A percentile compares a stretch with the other conserved stretches of the same genome.
phyloP scores from a whole-genome alignment of 2,113 vertebrate genomes.

The Silurus glanis region DNA sequence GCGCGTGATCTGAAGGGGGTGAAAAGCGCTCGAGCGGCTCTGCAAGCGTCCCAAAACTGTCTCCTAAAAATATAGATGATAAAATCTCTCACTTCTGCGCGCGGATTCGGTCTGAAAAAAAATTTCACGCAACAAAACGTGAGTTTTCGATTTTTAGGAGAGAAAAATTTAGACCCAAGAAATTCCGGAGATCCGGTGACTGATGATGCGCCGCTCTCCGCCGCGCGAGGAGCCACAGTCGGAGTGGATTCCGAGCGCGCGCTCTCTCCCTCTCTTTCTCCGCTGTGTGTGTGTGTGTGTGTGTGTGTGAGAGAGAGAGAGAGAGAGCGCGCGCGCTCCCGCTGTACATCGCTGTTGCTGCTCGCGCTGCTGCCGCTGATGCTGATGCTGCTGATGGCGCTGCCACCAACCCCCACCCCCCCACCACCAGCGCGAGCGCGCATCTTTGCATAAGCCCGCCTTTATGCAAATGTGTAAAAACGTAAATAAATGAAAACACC shows the following conservation, averaged over 20 bases:
- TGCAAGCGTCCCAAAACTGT: background rate
- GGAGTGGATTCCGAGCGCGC: conserved; percentile 23
- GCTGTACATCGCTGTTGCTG: conserved; percentile 7
- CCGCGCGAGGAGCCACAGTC: conserved; percentile 31
- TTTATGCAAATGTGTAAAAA: background rate
- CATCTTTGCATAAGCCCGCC: background rate
- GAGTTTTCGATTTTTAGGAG: background rate
- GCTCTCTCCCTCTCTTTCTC: conserved; percentile 20
- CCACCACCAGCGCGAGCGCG: conserved; percentile 7
- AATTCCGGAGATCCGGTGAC: background rate
- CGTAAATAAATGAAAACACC: background rate
- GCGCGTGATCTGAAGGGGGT: background rate
- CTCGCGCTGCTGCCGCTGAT: conserved; percentile 5
- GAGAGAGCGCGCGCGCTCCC: conserved; percentile 45
- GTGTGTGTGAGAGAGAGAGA: too few relatives aligned
- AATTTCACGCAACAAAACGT: background rate
- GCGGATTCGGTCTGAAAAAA: background rate
- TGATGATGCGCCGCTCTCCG: conserved; percentile 20
- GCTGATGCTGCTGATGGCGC: background rate
- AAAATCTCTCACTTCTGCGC: background rate
- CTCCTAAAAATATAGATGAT: background rate
- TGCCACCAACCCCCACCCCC: background rate
- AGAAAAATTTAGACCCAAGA: background rate
- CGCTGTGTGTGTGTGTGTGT: too few relatives aligned
- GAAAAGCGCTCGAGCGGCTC: background rate